phyloP scores from a whole-genome alignment of 2,888 invertebrate species.

The Zaprionus bogoriensis region DNA sequence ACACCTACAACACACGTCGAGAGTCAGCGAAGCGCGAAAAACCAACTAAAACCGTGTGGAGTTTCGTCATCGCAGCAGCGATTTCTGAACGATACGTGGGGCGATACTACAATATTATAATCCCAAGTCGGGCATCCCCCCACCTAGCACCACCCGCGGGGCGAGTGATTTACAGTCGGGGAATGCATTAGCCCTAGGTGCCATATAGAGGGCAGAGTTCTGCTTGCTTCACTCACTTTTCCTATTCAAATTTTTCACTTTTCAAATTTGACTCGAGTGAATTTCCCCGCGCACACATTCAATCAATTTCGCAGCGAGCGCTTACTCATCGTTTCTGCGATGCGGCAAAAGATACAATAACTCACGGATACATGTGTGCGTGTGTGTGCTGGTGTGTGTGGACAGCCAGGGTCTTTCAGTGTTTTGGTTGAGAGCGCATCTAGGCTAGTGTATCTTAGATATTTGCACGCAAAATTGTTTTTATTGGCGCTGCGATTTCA shows the following conservation, averaged over 20 bases:
- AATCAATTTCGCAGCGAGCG: conserved; percentile 56
- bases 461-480: conserved; percentile 81
- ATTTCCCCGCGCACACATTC: conserved; percentile 36
- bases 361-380: conserved; percentile 35
- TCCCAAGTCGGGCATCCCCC: conserved; percentile 13
- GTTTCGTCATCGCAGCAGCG: conserved; percentile 73
- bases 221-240: conserved; percentile 30
- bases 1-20: conserved; percentile 58
- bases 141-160: not conserved
- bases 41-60: conserved; percentile 69
- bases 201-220: conserved; percentile 13
- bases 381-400: conserved; percentile 30
- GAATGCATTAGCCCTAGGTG: conserved; percentile 58
- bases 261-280: not conserved
- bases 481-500: conserved; percentile 53
- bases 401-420: conserved; percentile 80
- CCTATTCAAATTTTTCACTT: not conserved
- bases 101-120: conserved; percentile 17
- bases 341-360: conserved; percentile 69
- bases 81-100: conserved; percentile 32
- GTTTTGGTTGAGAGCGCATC: conserved; percentile 81
- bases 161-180: conserved; percentile 57
- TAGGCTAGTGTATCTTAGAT: conserved; percentile 82
- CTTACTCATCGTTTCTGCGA: conserved; percentile 66
- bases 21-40: conserved; percentile 78